Base-by-base conservation (phyloP, 2,888 invertebrate genomes). In the Syrista parreyssii region DNA sequence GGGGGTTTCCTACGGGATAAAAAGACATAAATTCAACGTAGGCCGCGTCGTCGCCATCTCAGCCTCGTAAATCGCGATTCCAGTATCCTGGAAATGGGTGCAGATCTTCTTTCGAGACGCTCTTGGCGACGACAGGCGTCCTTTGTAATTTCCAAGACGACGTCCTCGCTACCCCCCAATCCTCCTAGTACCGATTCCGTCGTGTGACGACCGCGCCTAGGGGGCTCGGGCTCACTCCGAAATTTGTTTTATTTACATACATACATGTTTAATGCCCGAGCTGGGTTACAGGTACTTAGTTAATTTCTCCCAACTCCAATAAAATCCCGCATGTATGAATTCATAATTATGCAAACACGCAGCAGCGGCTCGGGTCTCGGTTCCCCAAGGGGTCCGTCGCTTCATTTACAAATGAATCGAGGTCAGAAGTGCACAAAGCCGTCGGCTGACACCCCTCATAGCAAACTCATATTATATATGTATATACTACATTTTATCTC, bases 291-390 rank as follows among this genome's bases (percentile, higher is more conserved):
- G 71, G 78, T 78, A 75, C 78, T 78, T 75, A 75, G 74, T 78
- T 78, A 78, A 75, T 78, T 78, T 75, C 75, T 75, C 72, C 72
- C 55, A 35, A 78, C 68, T 77, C 74, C 75, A 71, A 80, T 79
- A 78, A 80, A 79, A 76, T 34, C 75, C 77, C 36, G 73, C 76
- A 74, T 74, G 77, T 77, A 77, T 79, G 80, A 80, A 80, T 80
- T 75, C 76, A 74, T 80, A 80, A 80, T 80, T 80, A 80, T 79
- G 77, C 80, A 77, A 76, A 80, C 75, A 68, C 40, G 72, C 69
- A 68, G 72, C 69, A 68, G 40, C 75, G 55, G 69, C 40, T 55
- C 12, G 23, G 68, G 31, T n/a, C 36, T 12, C 35, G 33, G 36
- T 55, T 55, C 32, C 76, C 30, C 76, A 34, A 72, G 76, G 72